Conservation (phyloP, 2,888 invertebrate species). For the Volucella inanis region DNA sequence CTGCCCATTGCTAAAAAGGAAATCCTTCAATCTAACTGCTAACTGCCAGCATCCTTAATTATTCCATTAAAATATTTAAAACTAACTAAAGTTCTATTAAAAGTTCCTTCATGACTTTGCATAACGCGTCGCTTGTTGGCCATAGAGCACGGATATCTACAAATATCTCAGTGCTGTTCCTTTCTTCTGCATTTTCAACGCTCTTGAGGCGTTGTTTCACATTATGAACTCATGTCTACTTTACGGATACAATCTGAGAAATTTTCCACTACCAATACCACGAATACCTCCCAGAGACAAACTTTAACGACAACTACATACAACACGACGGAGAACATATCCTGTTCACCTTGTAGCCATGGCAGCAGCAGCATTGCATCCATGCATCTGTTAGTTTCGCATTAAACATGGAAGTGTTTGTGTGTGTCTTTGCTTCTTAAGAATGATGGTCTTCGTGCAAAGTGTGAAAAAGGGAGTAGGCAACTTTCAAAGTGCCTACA, state of each 20-base stretch:
- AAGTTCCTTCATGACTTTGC: slow-evolving; percentile 66
- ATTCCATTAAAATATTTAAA: slow-evolving; percentile 74
- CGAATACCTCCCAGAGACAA: too few species aligned
- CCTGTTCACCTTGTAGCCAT: slow-evolving; percentile 45
- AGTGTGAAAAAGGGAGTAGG: slow-evolving; percentile 9
- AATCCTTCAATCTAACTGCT: slow-evolving; percentile 66
- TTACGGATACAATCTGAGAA: not conserved
- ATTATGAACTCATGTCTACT: slow-evolving; percentile 48
- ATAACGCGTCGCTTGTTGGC: slow-evolving; percentile 57
- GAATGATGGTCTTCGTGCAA: slow-evolving; percentile 35
- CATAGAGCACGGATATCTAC: slow-evolving; percentile 50
- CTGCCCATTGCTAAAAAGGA: slow-evolving; percentile 8
- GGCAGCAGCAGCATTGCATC: slow-evolving; percentile 29
- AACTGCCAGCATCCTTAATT: slow-evolving; percentile 68
- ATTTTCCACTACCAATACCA: slow-evolving; percentile 18
- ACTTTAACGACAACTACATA: too few species aligned
- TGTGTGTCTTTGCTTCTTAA: slow-evolving; percentile 41
- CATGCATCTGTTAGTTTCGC: not conserved
- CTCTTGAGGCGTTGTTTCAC: slow-evolving; percentile 55
- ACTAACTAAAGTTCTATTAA: slow-evolving; percentile 73
- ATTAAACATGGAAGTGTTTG: not conserved
- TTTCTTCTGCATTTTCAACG: not conserved
- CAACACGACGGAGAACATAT: slow-evolving; percentile 19
- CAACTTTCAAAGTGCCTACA: slow-evolving; percentile 67
- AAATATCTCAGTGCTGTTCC: not conserved